Base-by-base conservation (phyloP, 2,797 vertebrate species). In the Chromobotia macracanthus region DNA sequence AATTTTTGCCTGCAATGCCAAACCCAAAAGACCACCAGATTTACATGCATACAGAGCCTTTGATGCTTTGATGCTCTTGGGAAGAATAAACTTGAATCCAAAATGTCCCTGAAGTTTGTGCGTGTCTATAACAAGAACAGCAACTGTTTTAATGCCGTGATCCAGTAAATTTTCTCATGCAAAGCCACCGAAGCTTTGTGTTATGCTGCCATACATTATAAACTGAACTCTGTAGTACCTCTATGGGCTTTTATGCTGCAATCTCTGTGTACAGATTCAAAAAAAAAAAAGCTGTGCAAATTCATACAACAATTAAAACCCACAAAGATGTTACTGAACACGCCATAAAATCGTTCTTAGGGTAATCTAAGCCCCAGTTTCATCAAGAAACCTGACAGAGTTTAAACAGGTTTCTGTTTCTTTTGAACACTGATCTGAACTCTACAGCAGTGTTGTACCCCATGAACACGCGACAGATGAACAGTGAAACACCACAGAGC, bases 341-440 rank as follows among this genome's bases (percentile, higher is more conserved):
- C 51, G 56, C 28, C 28, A 53, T 71, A n/a, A 78, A 78, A 70
- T 25, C 6, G 15, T 61, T 70, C 5, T 19, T 23, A 38, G 0
- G 13, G 50, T 38, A 23, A 77, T 38, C 25, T 19, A 50, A 70
- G 66, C 44, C n/a, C 1, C 25, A 11, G 23, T 13, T 77, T 48
- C 50, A 53, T 23, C 13, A 46, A 68, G 38, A 41, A 41, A 41
- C 53, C 51, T 25, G 38, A 53, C 4, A 50, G 77, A 41, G 67
- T 81, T 83, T 83, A 55, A 81, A 81, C 84, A 83, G 82, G 79
- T 80, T 78, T 63, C 64, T 46, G 38, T 41, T 8, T 50, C 15
- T 50, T 50, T 50, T 50, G 53, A 77, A 70, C 74, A 28, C 35
- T 75, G 75, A 69, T 50, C 79, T 50, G 3, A 41, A 41, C 38